Evolutionary conservation across 1,140 invertebrate genomes (phyloP).

Genomic region (Asbolus verrucosus): DNA sequence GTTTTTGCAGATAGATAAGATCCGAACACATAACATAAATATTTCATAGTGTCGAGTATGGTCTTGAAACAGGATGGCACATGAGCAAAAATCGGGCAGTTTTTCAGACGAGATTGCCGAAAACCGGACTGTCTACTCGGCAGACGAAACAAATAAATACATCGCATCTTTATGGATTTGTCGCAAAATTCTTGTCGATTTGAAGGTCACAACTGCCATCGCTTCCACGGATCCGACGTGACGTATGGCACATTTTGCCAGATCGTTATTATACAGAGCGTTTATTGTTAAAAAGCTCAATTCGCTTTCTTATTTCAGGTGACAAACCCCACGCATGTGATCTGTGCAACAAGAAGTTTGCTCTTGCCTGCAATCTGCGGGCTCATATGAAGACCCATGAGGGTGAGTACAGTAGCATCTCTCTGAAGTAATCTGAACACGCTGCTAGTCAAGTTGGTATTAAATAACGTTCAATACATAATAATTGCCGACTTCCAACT

Average conservation of each 20-base stretch:
- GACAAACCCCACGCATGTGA: slow-evolving; percentile 81
- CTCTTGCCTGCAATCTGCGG: slow-evolving; percentile 79
- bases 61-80: slow-evolving; percentile 50
- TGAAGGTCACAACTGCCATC: not conserved
- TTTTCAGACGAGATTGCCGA: slow-evolving; percentile 40
- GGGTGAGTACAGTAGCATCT: no score
- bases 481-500: not conserved
- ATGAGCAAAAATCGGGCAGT: slow-evolving; percentile 48
- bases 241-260: slow-evolving; percentile 47
- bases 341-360: slow-evolving; percentile 80
- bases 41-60: slow-evolving; percentile 57
- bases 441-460: no score
- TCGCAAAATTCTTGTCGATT: slow-evolving; percentile 54
- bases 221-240: slow-evolving; percentile 32
- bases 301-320: slow-evolving; percentile 67
- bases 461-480: slow-evolving; percentile 12
- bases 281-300: not conserved
- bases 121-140: slow-evolving; percentile 53
- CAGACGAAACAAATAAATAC: slow-evolving; percentile 61
- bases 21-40: slow-evolving; percentile 57
- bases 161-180: slow-evolving; percentile 61
- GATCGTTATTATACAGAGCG: not conserved
- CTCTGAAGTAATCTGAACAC: no score
- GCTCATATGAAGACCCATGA: slow-evolving; percentile 82
- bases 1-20: slow-evolving; percentile 55